A percentile compares a stretch with the other conserved stretches of the same genome.
phyloP scores from a whole-genome alignment of 2,888 invertebrate genomes.

The Leucozona laternaria region DNA sequence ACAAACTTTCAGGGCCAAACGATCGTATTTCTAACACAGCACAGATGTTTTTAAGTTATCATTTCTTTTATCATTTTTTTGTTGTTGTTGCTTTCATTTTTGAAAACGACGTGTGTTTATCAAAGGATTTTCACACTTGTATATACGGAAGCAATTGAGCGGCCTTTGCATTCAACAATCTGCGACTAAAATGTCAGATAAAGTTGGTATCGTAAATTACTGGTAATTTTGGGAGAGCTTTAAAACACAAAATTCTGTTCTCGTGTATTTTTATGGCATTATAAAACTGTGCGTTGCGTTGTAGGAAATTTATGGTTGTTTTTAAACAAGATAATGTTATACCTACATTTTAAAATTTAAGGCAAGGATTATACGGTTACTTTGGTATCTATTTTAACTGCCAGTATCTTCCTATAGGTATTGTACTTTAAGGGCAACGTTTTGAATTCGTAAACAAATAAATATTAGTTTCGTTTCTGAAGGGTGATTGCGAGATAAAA shows the following conservation, averaged over 20 bases:
- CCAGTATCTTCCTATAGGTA: no score
- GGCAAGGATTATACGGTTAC: not conserved
- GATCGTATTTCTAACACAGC: not conserved
- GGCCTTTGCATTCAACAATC: constrained; percentile 43
- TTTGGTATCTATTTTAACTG: no score
- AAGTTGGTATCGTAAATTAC: constrained; percentile 39
- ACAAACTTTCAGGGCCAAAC: constrained; percentile 30
- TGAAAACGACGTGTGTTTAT: constrained; percentile 28
- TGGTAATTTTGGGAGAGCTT: constrained; percentile 11
- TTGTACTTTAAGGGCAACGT: no score
- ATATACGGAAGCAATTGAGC: constrained; percentile 63
- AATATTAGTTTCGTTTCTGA: no score
- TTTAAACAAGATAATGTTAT: not conserved
- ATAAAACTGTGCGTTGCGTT: constrained; percentile 38
- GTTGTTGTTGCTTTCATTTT: not conserved
- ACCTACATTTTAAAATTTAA: not conserved
- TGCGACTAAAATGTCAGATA: constrained; percentile 38
- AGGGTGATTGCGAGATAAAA: no score
- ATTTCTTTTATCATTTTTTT: constrained; percentile 5
- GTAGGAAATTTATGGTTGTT: constrained; percentile 15
- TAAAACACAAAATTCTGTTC: constrained; percentile 1
- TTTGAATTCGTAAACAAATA: no score
- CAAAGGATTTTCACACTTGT: constrained; percentile 49
- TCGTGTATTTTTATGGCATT: constrained; percentile 13
- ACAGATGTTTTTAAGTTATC: constrained; percentile 20